Evolutionary conservation across 2,113 vertebrate genomes (phyloP).

Genomic region (Mesembrinibis cayennensis): DNA sequence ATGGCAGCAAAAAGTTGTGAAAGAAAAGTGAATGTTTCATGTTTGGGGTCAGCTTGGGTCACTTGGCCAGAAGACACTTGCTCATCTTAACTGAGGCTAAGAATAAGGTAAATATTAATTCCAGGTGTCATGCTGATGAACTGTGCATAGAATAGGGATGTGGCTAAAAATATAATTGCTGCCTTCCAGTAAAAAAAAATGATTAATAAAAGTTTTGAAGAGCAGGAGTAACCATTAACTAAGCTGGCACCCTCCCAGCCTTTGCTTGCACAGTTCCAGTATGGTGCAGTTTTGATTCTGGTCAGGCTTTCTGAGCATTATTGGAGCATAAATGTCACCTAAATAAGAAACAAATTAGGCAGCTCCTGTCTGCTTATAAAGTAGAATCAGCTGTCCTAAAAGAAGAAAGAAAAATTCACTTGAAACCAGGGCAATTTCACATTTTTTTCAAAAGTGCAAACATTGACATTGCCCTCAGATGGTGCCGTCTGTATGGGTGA

Average conservation of each 20-base stretch:
- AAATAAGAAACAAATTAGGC: background rate
- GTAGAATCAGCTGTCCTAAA: background rate
- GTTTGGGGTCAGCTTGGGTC: background rate
- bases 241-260: background rate
- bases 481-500: background rate
- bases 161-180: slow-evolving; percentile 1
- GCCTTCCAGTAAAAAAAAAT: background rate
- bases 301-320: background rate
- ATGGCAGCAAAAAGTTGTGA: background rate
- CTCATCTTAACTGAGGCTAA: background rate
- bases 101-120: slow-evolving; percentile 48
- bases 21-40: background rate
- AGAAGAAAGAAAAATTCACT: background rate
- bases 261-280: background rate
- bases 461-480: background rate
- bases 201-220: background rate
- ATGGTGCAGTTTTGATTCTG: background rate
- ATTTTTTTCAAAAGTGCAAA: background rate
- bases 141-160: background rate
- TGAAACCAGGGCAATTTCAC: background rate
- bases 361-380: background rate
- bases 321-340: background rate
- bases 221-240: slow-evolving; percentile 21
- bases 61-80: background rate
- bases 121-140: background rate